These are phyloP conservation scores for Epirrita christyi DNA, from an alignment of 2,888 invertebrate genomes.

Conservation along the genomic window DNA sequence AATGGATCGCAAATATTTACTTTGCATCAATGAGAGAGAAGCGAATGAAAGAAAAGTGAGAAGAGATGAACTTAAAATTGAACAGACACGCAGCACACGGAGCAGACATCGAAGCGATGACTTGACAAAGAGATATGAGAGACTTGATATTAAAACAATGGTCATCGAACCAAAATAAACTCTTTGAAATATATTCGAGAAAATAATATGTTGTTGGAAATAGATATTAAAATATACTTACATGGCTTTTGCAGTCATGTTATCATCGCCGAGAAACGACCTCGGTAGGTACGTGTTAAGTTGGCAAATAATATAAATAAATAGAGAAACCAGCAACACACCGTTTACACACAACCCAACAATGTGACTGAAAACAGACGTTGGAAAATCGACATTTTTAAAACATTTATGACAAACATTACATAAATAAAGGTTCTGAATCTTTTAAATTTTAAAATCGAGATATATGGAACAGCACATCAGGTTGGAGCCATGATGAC, in stretches of 20 bases:
- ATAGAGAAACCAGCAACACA: constrained; percentile 45
- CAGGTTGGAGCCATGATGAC: constrained; percentile 23
- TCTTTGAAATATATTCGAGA: background rate
- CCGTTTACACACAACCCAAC: constrained; percentile 50
- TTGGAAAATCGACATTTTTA: constrained; percentile 45
- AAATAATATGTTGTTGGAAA: background rate
- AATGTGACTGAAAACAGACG: constrained; percentile 59
- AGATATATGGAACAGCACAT: constrained; percentile 1
- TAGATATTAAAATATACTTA: constrained; percentile 45
- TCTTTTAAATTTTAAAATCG: constrained; percentile 2
- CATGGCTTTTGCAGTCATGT: constrained; percentile 58
- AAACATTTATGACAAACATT: constrained; percentile 35
- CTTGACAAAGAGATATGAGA: background rate
- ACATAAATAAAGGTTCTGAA: constrained; percentile 21
- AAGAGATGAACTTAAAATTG: background rate
- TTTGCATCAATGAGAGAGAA: constrained; percentile 41
- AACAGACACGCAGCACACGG: too few species aligned
- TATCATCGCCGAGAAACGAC: constrained; percentile 40
- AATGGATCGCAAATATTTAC: constrained; percentile 58
- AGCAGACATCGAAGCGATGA: background rate
- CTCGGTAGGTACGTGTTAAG: constrained; percentile 41
- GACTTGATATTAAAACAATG: constrained; percentile 11
- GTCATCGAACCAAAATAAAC: constrained; percentile 3
- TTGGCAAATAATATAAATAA: constrained; percentile 48
- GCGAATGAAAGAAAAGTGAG: constrained; percentile 20